A percentile compares a stretch with the other conserved stretches of the same genome.
Conservation (phyloP, 2,888 invertebrate genomes). For the Stenichneumon culpator region DNA sequence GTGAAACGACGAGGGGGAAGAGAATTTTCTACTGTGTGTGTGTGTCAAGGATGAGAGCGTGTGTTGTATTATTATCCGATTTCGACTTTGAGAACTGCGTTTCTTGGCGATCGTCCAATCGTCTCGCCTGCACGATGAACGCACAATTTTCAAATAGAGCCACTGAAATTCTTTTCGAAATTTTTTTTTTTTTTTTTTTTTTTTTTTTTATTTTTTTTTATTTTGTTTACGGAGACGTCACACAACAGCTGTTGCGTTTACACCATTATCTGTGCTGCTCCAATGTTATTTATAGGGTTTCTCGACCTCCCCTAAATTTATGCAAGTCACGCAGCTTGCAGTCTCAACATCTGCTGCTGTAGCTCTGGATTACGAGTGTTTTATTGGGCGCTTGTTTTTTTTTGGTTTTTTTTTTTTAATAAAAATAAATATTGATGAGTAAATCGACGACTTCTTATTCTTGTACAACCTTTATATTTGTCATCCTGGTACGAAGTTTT, state of each 20-base stretch:
- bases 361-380: neutral
- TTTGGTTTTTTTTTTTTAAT: neutral
- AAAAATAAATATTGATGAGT: too few species aligned
- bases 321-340: neutral
- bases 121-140: neutral
- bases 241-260: neutral
- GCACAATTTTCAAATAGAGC: neutral
- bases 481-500: too few species aligned
- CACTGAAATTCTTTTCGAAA: neutral
- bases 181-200: neutral
- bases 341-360: neutral
- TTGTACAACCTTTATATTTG: too few species aligned
- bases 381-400: neutral
- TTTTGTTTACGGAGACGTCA: neutral
- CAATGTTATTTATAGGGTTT: slow-evolving; percentile 1
- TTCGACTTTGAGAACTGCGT: neutral
- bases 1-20: neutral
- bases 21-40: neutral
- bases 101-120: slow-evolving; percentile 3
- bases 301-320: neutral
- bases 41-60: slow-evolving; percentile 2
- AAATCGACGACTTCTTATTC: too few species aligned
- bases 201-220: neutral
- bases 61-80: neutral
- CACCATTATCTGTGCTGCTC: neutral